Conservation (phyloP, 2,113 vertebrate genomes). For the Gobio gobio region DNA sequence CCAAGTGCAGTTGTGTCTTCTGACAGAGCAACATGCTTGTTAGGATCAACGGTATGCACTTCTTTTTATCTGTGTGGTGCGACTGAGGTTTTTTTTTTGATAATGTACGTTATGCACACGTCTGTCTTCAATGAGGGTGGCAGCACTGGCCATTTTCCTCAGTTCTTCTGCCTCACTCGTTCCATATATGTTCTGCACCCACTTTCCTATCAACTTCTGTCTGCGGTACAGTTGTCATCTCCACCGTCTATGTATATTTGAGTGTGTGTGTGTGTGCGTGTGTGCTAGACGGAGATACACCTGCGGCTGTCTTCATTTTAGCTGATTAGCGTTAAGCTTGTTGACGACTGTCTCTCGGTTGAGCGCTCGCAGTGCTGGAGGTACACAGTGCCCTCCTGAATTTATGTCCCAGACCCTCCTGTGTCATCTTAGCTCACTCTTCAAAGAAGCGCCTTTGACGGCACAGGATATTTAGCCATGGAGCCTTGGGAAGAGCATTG, state of each 20-base stretch:
- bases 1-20: not conserved
- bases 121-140: not conserved
- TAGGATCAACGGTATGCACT: not conserved
- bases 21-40: constrained; percentile 23
- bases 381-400: not conserved
- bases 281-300: not conserved
- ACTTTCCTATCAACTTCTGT: constrained; percentile 27
- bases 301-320: constrained; percentile 39
- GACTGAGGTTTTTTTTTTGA: not conserved
- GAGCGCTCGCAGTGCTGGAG: constrained; percentile 19
- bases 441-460: constrained; percentile 23
- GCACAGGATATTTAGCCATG: constrained; percentile 1
- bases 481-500: not conserved
- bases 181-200: constrained; percentile 8
- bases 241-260: not conserved
- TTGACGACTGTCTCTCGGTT: constrained; percentile 14
- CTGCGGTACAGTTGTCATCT: constrained; percentile 10
- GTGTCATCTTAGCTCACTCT: constrained; percentile 40
- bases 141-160: not conserved
- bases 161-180: constrained; percentile 3
- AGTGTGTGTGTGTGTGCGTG: constrained; percentile 31
- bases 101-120: not conserved
- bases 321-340: constrained; percentile 40
- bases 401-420: constrained; percentile 10
- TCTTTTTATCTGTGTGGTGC: not conserved